A percentile compares a stretch with the other conserved stretches of the same genome.
These are phyloP conservation scores for Nasua narica DNA, from an alignment of 2,797 vertebrate genomes.

Conservation along the genomic window DNA sequence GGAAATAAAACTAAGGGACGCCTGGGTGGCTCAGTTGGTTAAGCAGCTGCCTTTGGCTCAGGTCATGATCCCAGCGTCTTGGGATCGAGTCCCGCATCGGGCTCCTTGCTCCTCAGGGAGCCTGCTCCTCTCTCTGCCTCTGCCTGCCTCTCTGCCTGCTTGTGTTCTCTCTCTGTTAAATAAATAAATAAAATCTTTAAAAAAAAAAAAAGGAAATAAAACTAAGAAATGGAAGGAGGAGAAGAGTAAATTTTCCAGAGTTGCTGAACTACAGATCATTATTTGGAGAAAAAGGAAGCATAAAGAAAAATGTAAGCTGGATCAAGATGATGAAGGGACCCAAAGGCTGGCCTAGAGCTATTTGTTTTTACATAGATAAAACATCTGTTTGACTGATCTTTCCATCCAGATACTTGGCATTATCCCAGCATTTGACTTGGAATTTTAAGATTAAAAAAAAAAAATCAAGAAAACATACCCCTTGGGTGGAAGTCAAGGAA, in stretches of 20 bases:
- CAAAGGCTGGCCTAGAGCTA: neutral
- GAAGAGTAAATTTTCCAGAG: neutral
- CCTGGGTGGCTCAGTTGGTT: too few relatives aligned
- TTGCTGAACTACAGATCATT: neutral
- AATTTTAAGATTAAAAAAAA: constrained; percentile 42
- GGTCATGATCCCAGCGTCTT: too few relatives aligned
- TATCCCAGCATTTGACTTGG: neutral
- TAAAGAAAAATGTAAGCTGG: neutral
- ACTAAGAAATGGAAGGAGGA: neutral
- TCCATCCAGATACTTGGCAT: constrained; percentile 34
- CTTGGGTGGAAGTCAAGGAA: constrained; percentile 34
- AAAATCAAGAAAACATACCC: constrained; percentile 9
- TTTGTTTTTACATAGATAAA: constrained; percentile 36
- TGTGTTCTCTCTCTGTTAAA: too few relatives aligned
- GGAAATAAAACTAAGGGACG: neutral
- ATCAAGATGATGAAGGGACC: neutral
- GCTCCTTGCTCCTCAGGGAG: too few relatives aligned
- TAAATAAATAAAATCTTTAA: too few relatives aligned
- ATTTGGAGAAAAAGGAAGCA: neutral
- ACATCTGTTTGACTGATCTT: constrained; percentile 21
- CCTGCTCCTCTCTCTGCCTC: too few relatives aligned
- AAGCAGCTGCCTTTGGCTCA: too few relatives aligned
- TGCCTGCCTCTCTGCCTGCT: too few relatives aligned
- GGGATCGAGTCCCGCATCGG: too few relatives aligned
- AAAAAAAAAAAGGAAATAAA: constrained; percentile 22